Conservation (phyloP, 2,888 invertebrate species). For the Polymixis flavicincta region DNA sequence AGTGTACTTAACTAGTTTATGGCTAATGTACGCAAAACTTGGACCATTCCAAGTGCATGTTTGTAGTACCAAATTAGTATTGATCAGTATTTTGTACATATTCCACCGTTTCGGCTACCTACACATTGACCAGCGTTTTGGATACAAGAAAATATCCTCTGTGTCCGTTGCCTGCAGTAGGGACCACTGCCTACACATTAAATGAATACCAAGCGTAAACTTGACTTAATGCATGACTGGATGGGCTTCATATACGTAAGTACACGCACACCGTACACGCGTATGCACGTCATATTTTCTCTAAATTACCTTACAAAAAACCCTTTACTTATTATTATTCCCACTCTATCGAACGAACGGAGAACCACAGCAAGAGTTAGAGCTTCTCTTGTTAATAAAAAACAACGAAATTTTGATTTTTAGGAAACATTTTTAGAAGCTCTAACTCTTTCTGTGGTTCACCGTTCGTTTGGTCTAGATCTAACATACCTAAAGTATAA, state of each 20-base stretch:
- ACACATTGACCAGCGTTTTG: no score
- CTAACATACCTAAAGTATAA: background rate
- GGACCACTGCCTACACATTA: background rate
- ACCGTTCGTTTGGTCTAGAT: no score
- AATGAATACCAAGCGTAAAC: background rate
- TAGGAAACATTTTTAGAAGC: no score
- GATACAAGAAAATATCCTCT: no score
- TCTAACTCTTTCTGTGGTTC: background rate
- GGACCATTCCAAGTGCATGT: background rate
- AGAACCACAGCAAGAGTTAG: no score
- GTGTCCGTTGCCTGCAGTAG: no score
- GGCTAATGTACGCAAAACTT: conserved; percentile 13
- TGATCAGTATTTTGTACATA: background rate
- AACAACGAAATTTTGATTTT: no score
- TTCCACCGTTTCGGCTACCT: no score
- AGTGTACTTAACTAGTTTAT: background rate
- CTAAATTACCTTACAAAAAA: background rate
- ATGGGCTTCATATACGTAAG: no score
- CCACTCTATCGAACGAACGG: no score
- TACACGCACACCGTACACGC: no score
- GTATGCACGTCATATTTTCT: background rate
- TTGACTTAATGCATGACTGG: background rate
- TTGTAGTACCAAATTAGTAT: background rate
- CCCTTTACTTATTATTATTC: background rate
- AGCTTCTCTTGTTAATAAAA: no score